Evolutionary conservation across 2,888 invertebrate genomes (phyloP).

Genomic region (Sarcophaga subvicina): DNA sequence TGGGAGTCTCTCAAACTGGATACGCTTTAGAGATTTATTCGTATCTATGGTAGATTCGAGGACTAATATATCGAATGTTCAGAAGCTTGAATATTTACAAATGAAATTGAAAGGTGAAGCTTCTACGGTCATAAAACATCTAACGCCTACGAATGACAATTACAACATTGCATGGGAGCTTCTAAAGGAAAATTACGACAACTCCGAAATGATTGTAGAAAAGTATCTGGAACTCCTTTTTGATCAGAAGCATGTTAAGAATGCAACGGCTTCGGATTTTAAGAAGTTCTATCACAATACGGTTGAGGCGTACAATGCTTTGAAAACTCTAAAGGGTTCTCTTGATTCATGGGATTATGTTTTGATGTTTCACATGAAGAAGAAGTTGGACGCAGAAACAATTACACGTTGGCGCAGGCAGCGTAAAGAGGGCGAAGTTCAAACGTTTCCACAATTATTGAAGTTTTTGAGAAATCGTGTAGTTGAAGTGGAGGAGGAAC

Average conservation of each 20-base stretch:
- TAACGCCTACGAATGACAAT: constrained; percentile 59
- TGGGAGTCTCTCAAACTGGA: constrained; percentile 46
- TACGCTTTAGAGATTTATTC: constrained; percentile 60
- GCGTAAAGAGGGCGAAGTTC: constrained; percentile 21
- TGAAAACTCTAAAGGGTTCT: constrained; percentile 53
- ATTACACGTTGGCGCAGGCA: constrained; percentile 50
- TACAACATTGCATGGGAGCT: constrained; percentile 63
- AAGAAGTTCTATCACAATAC: constrained; percentile 48
- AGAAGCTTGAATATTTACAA: constrained; percentile 62
- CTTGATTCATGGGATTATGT: constrained; percentile 56
- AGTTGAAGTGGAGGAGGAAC: constrained; percentile 42
- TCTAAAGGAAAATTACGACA: constrained; percentile 60
- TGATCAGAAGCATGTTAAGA: constrained; percentile 41
- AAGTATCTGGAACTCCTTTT: constrained; percentile 55
- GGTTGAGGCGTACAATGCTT: constrained; percentile 55
- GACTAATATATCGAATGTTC: constrained; percentile 48
- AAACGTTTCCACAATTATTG: constrained; percentile 49
- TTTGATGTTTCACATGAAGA: constrained; percentile 53
- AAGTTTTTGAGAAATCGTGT: constrained; percentile 55
- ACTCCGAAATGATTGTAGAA: constrained; percentile 51
- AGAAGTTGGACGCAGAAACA: constrained; percentile 61
- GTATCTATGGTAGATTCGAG: constrained; percentile 53
- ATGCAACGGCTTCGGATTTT: constrained; percentile 23
- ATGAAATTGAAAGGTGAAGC: constrained; percentile 63
- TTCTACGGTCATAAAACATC: constrained; percentile 58